Conservation (phyloP, 2,797 vertebrate species). For the Fringilla coelebs region DNA sequence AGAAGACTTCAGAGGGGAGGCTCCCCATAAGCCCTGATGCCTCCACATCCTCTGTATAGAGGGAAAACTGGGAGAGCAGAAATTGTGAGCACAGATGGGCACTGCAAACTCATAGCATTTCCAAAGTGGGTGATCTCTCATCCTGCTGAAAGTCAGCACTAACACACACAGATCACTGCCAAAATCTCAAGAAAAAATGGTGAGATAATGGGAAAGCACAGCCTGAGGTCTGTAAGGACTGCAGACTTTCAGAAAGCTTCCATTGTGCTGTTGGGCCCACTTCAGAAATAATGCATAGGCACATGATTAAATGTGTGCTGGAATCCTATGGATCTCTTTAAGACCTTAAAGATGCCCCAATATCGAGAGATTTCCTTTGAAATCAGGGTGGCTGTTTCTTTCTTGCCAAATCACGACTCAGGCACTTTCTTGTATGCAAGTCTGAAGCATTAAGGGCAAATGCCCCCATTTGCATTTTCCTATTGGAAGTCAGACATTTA, state of each 20-base stretch:
- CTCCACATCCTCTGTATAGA: background rate
- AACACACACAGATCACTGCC: background rate
- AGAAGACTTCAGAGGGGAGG: background rate
- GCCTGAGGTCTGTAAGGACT: background rate
- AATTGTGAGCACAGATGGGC: background rate
- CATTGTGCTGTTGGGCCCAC: background rate
- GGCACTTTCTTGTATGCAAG: background rate
- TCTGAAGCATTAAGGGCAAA: background rate
- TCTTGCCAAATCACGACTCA: background rate
- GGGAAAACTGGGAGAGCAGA: background rate
- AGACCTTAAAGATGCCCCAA: background rate
- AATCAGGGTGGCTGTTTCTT: background rate
- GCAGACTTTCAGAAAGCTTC: background rate
- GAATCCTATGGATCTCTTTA: background rate
- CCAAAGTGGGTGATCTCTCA: background rate
- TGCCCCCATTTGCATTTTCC: accelerated
- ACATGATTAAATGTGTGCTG: background rate
- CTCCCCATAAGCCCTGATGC: accelerated
- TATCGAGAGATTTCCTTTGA: background rate
- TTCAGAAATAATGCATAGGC: background rate
- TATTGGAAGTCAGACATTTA: background rate
- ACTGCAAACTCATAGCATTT: background rate
- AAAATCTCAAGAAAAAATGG: background rate
- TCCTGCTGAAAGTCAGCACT: background rate
- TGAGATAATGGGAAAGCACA: background rate